Conservation (phyloP, 1,140 invertebrate genomes). For the Papilio polyxenes region DNA sequence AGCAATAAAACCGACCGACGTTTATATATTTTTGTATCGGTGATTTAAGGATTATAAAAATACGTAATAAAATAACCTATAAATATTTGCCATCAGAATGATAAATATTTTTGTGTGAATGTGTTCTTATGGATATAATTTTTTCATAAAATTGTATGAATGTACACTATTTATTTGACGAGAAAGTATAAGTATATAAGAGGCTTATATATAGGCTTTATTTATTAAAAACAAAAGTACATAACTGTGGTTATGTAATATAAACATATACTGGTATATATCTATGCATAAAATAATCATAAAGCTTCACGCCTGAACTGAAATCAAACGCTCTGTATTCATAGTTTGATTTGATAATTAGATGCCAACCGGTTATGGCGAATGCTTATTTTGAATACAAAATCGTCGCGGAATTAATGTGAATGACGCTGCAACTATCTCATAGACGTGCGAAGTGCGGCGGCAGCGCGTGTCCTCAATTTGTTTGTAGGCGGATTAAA, state of each 20-base stretch:
- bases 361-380: constrained; percentile 23
- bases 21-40: constrained; percentile 25
- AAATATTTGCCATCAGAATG: neutral
- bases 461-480: constrained; percentile 58
- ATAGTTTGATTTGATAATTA: constrained; percentile 35
- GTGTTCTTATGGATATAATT: neutral
- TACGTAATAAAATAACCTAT: constrained; percentile 22
- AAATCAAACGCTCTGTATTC: constrained; percentile 30
- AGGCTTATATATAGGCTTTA: too few relatives aligned
- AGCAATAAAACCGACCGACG: constrained; percentile 10
- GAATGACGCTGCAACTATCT: constrained; percentile 47
- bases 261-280: neutral
- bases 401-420: constrained; percentile 59
- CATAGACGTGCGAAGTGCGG: constrained; percentile 55
- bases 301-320: neutral
- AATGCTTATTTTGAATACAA: constrained; percentile 45
- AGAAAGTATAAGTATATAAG: too few relatives aligned
- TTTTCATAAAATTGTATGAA: neutral
- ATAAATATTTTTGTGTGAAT: neutral
- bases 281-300: neutral
- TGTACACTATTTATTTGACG: too few relatives aligned
- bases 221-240: neutral
- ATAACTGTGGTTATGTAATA: neutral
- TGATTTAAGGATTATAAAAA: constrained; percentile 27
- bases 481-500: constrained; percentile 62